These are phyloP conservation scores for Ctenosaura bakeri DNA, from an alignment of 2,797 vertebrate species.

Conservation along the genomic window DNA sequence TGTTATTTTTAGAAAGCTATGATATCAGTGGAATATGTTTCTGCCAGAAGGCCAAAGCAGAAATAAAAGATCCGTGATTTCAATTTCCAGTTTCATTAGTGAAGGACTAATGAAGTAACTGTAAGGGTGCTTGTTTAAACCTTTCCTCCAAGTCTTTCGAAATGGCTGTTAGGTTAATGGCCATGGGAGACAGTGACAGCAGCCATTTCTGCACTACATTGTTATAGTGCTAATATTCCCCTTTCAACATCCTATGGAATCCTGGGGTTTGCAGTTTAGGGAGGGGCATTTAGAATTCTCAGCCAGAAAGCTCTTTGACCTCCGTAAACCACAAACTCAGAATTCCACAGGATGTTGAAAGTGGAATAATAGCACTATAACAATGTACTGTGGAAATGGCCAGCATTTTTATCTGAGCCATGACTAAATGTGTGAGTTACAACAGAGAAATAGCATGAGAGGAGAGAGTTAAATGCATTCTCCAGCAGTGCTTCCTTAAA, in stretches of 20 bases:
- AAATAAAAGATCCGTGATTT: background rate
- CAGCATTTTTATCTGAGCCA: background rate
- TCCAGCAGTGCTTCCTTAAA: background rate
- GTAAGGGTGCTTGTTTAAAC: background rate
- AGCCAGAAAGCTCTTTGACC: too few relatives aligned
- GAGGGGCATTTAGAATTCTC: too few relatives aligned
- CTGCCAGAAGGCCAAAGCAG: background rate
- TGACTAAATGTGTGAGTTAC: background rate
- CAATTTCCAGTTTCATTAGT: background rate
- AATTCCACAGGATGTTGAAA: too few relatives aligned
- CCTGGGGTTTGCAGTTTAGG: too few relatives aligned
- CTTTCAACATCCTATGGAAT: too few relatives aligned
- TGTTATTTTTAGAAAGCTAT: background rate
- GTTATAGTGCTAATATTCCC: too few relatives aligned
- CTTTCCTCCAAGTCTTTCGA: background rate
- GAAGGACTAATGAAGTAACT: background rate
- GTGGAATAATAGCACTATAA: too few relatives aligned
- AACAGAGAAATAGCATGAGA: background rate
- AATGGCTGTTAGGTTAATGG: background rate
- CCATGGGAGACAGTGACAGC: background rate
- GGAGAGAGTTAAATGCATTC: background rate
- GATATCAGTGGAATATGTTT: background rate
- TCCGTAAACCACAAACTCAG: too few relatives aligned
- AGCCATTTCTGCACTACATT: too few relatives aligned
- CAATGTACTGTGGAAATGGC: too few relatives aligned